Evolutionary conservation across 1,140 invertebrate species (phyloP).

Genomic region (Hetaerina americana): DNA sequence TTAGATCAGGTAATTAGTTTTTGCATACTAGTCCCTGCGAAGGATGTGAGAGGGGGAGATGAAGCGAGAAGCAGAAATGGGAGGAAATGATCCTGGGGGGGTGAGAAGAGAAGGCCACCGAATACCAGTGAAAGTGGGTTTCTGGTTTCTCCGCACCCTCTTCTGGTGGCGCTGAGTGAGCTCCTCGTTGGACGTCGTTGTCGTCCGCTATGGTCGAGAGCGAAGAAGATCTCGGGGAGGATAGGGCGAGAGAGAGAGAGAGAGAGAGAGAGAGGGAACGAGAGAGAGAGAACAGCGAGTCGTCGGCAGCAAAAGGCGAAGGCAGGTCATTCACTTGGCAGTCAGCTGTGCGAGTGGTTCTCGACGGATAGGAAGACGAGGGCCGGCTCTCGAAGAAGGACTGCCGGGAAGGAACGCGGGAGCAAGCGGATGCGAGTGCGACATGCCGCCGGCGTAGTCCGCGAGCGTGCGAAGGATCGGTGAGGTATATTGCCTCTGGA

Average conservation of each 20-base stretch:
- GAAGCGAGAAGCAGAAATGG: background rate
- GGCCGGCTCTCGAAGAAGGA: background rate
- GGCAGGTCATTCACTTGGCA: background rate
- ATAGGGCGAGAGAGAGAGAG: too few relatives aligned
- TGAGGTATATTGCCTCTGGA: too few relatives aligned
- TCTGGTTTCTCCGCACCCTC: background rate
- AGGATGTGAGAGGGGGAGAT: background rate
- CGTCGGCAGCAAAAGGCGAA: background rate
- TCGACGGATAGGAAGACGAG: background rate
- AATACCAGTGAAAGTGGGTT: background rate
- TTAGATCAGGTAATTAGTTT: background rate
- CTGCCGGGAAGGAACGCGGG: background rate
- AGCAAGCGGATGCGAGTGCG: background rate
- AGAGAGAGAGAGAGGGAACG: too few relatives aligned
- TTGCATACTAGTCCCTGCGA: background rate
- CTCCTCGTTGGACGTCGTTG: background rate
- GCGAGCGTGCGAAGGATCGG: too few relatives aligned
- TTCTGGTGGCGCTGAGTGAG: background rate
- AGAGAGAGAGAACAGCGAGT: too few relatives aligned
- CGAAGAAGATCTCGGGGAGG: background rate
- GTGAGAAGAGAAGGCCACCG: too few relatives aligned
- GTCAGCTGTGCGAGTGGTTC: background rate
- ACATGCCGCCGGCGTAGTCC: too few relatives aligned
- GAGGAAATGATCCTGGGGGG: background rate
- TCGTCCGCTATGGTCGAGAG: background rate